Evolutionary conservation across 2,113 vertebrate species (phyloP).

Genomic region (Zapus hudsonius): DNA sequence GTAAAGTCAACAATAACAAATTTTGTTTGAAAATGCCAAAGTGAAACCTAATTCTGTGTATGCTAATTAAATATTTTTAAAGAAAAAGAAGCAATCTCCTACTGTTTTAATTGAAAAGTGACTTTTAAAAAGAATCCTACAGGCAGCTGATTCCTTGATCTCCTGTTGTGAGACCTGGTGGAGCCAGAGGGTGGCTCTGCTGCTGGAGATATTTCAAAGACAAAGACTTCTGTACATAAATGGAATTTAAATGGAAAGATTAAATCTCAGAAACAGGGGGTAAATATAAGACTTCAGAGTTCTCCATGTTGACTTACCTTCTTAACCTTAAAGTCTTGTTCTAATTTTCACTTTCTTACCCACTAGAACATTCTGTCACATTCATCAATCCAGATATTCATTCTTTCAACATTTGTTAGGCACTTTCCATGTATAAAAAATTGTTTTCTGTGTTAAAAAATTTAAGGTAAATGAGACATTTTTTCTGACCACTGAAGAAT

Average conservation of each 20-base stretch:
- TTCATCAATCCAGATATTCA: not conserved
- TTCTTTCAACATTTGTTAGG: not conserved
- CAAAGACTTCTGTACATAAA: conserved; percentile 39
- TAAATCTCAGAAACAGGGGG: conserved; percentile 52
- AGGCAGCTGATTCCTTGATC: conserved; percentile 16
- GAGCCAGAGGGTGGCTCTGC: conserved; percentile 9
- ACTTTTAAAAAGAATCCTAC: conserved; percentile 53
- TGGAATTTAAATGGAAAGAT: conserved; percentile 63
- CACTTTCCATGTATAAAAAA: not conserved
- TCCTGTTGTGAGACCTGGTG: conserved; percentile 53
- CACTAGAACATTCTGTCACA: not conserved
- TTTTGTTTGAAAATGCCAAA: no score
- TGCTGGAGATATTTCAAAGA: conserved; percentile 67
- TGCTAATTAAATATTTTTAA: no score
- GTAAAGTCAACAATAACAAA: no score
- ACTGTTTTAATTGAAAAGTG: conserved; percentile 75
- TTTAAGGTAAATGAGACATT: not conserved
- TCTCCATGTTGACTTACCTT: conserved; percentile 10
- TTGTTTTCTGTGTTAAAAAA: not conserved
- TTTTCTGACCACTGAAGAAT: not conserved
- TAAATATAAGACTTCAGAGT: not conserved
- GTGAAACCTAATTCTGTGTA: no score
- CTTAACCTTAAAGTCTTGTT: conserved; percentile 33
- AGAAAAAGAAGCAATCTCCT: not conserved
- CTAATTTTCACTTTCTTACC: conserved; percentile 35